phyloP scores from a whole-genome alignment of 2,113 vertebrate genomes.

The Glaucidium brasilianum region DNA sequence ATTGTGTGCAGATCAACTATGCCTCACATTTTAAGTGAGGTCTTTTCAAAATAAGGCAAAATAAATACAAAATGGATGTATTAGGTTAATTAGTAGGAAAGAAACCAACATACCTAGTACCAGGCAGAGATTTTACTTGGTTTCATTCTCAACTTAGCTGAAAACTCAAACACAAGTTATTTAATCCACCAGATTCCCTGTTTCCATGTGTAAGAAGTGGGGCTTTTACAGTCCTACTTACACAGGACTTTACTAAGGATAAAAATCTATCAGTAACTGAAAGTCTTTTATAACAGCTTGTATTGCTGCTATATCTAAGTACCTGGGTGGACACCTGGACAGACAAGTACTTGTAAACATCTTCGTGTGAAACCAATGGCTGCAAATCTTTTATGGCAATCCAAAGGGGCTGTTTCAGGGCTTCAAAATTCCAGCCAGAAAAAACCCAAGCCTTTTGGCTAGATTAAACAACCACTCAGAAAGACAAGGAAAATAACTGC shows the following conservation, averaged over 20 bases:
- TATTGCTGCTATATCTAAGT: background rate
- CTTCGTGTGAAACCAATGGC: fast-evolving
- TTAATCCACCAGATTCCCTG: background rate
- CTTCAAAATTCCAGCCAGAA: background rate
- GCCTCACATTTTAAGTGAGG: background rate
- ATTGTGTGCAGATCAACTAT: background rate
- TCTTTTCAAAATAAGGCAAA: background rate
- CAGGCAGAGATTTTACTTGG: background rate
- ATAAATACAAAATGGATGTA: background rate
- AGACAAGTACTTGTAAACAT: background rate
- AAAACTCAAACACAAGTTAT: background rate
- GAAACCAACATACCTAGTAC: background rate
- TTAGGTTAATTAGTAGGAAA: background rate
- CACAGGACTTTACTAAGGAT: background rate
- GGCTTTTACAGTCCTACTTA: background rate
- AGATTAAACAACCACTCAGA: background rate
- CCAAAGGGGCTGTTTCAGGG: background rate
- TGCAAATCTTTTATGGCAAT: background rate
- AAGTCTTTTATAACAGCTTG: background rate
- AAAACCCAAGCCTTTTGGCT: background rate
- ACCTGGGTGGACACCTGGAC: background rate
- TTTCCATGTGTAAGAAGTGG: background rate
- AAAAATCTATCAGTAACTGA: background rate
- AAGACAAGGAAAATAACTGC: background rate
- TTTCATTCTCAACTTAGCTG: background rate